Base-by-base conservation (phyloP, 1,140 invertebrate species). In the Aphidius gifuensis region DNA sequence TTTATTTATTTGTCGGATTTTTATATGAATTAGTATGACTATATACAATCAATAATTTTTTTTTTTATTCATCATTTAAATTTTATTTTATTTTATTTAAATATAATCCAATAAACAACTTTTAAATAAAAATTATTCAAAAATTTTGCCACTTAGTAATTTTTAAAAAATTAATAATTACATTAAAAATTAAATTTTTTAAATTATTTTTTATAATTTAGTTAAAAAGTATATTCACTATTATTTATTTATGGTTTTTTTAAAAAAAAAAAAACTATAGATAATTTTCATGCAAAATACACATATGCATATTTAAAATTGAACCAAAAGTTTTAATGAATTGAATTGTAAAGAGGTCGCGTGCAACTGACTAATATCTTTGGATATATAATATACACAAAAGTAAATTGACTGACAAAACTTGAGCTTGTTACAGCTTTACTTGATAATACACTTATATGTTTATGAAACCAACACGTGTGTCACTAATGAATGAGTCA, bases 341-440 rank as follows among this genome's bases (percentile, higher is more conserved):
- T 9, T 43, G 40, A 11, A 39, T 53, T 39, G 38, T 53, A 53
- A 39, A n/a, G 9, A 39, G 50, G 53, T 55, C 39, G 53, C 53
- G 53, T 55, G 53, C 53, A 40, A 44, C 7, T 40, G 51, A 43
- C 53, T 55, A 55, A 55, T 55, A 40, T 42, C 53, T 55, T 16
- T 16, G 38, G 4, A 16, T n/a, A 43, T 39, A 55, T 55, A 38
- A 16, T n/a, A 43, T 39, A 55, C 42, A 38, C 39, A 16, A n/a
- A 32, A 16, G 16, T 55, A 43, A 60, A 60, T 60, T 60, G 49
- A 53, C 40, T 40, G 48, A 32, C 23, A 32, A 60, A 51, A 53
- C 53, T 53, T 40, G 38, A 59, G 21, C 50, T 32, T 6, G 6
- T 38, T 16, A 23, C 48, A 50, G n/a, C 48, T 21, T 2, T 38